Percentiles rank a stretch among this genome's conserved stretches.
These are phyloP conservation scores for Malurus melanocephalus DNA, from an alignment of 2,113 vertebrate species.

Conservation along the genomic window DNA sequence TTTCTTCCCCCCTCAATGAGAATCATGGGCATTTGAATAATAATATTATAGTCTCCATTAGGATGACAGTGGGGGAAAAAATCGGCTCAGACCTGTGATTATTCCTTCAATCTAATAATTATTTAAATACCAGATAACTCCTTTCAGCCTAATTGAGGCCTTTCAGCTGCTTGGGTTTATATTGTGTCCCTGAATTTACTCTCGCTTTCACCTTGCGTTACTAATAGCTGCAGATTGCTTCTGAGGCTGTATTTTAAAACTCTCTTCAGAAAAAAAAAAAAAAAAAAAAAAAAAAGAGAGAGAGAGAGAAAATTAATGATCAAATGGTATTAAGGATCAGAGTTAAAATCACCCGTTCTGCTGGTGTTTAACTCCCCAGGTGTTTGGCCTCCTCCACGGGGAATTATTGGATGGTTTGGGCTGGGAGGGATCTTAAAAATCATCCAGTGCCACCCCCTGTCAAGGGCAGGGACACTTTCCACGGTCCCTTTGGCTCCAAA, in stretches of 20 bases:
- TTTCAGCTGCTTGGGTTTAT: slow-evolving; percentile 68
- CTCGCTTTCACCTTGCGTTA: slow-evolving; percentile 64
- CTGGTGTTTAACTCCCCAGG: slow-evolving; percentile 21
- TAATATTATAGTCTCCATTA: slow-evolving; percentile 81
- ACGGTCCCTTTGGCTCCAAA: fast-evolving
- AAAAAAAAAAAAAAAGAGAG: not conserved
- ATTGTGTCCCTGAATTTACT: slow-evolving; percentile 49
- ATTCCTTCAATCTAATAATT: slow-evolving; percentile 84
- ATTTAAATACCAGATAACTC: slow-evolving; percentile 84
- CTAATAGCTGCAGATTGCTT: slow-evolving; percentile 63
- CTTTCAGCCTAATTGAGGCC: slow-evolving; percentile 80
- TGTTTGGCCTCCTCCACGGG: not conserved
- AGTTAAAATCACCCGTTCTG: not conserved
- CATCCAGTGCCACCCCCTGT: not conserved
- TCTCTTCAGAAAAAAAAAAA: not conserved
- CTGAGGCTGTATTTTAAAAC: slow-evolving; percentile 27
- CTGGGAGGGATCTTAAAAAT: not conserved
- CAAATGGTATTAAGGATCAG: not conserved
- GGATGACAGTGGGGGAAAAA: slow-evolving; percentile 76
- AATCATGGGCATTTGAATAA: slow-evolving; percentile 82
- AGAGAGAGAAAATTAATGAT: not conserved
- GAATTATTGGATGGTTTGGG: not conserved
- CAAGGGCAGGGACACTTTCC: not conserved
- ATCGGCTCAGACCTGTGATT: slow-evolving; percentile 80
- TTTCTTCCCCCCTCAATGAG: slow-evolving; percentile 65